Evolutionary conservation across 53 echinoderm and acorn worm species (phyloP).

Genomic region (Pentamera pediparva): DNA sequence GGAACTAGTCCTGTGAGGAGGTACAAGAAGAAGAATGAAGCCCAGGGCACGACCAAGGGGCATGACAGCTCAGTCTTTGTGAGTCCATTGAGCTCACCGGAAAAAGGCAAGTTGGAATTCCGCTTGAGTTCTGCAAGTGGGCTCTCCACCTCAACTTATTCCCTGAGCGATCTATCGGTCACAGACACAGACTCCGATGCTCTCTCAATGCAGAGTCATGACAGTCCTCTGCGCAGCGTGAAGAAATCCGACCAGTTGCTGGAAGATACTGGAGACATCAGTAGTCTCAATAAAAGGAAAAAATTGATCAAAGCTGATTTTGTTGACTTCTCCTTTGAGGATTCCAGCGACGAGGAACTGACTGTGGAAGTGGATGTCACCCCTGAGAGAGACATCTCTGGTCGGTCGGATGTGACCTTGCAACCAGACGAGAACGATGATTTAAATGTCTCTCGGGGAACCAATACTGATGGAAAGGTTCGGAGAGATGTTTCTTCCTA

Average conservation of each 20-base stretch:
- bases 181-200: constrained; percentile 17
- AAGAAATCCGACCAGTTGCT: neutral
- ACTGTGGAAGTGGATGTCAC: neutral
- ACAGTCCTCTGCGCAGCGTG: neutral
- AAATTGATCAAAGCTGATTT: constrained; percentile 56
- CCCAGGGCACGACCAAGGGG: too few species aligned
- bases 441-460: too few species aligned
- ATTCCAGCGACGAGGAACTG: constrained; percentile 59
- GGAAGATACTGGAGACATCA: neutral
- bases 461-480: too few species aligned
- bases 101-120: constrained; percentile 15
- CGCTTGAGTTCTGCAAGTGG: constrained; percentile 7
- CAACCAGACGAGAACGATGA: neutral
- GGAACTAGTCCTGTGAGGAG: too few species aligned
- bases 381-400: neutral
- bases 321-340: constrained; percentile 49
- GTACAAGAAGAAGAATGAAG: too few species aligned
- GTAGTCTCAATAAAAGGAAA: constrained; percentile 33
- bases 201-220: neutral
- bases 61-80: neutral
- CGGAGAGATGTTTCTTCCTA: too few species aligned
- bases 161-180: constrained; percentile 5
- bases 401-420: neutral
- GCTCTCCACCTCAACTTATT: constrained; percentile 15
- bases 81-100: constrained; percentile 25